Conservation (phyloP, 1,140 invertebrate species). For the Neotoxoptera formosana region DNA sequence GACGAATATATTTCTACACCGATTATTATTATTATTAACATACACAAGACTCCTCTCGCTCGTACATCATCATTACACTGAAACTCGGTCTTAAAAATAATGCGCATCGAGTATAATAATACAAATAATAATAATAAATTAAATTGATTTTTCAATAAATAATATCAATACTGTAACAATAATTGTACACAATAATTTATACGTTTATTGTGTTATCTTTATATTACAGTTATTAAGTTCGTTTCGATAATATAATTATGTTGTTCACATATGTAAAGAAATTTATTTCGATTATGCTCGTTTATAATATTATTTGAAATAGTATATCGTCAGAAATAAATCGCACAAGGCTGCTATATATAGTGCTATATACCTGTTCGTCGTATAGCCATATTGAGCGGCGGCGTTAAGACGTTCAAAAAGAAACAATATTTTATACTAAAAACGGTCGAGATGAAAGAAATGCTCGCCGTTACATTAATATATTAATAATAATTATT, state of each 20-base stretch:
- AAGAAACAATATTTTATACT: background rate
- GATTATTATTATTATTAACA: background rate
- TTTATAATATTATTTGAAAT: background rate
- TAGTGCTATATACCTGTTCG: background rate
- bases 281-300: background rate
- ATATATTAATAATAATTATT: background rate
- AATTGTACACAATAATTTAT: background rate
- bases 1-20: background rate
- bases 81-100: background rate
- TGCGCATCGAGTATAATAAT: background rate
- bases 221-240: background rate
- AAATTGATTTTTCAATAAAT: background rate
- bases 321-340: background rate
- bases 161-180: background rate
- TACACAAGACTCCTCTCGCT: background rate
- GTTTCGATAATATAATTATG: background rate
- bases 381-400: background rate
- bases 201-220: background rate
- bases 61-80: background rate
- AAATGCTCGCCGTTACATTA: background rate
- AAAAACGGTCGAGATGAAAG: background rate
- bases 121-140: constrained; percentile 4
- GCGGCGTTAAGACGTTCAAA: background rate
- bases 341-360: background rate
- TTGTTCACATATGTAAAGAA: background rate